Evolutionary conservation across 1,140 invertebrate genomes (phyloP), one percentile per base, ranked within the genome.

Genomic region (Lasioglossum albipes): DNA sequence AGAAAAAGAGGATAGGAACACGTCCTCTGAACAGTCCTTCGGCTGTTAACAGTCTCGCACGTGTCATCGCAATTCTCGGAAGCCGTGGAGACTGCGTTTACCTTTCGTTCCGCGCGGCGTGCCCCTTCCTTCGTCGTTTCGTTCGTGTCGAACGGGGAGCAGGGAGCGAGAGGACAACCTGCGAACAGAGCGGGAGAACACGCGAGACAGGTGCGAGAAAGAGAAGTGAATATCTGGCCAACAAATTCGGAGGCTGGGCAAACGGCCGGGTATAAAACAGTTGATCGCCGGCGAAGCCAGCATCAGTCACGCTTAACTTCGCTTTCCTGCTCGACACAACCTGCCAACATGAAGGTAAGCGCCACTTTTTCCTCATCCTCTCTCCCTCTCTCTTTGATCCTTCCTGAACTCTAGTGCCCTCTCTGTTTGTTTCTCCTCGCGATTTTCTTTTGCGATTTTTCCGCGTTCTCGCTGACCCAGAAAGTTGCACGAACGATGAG

Each of bases 301-400:
- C 85, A 87, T 90, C 89, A 90, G 88, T 90, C 79, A 79, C 71
- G 59, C 66, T 66, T 77, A 88, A 82, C 80, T 82, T 69, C 67
- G 70, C 75, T 82, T 67, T 77, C 75, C 62, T 71, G 61, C 68
- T 31, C 74, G 71, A 79, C 77, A 76, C 82, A 22, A 64, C 18
- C 36, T 73, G 36, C 75, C 22, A 79, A 84, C 76, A 90, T 90
- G 89, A 90, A 90, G 89, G 89, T 90, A 90, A 89, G 81, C 64
- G 12, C 18, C 12, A 18, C 18, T 73, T 77, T 49, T 76, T 45
- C 54, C 18, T 49, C n/a, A 2, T 62, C 6, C 22, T 4, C 10
- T 84, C 36, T 54, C 18, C 13, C 7, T 13, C 31, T 7, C 13
- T 2, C 6, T 7, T 20, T 7, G 57, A 9, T 59, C 20, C 20